Evolutionary conservation across 1,140 invertebrate species (phyloP), one percentile per base, ranked within the genome.

Genomic region (Idris sp.): DNA sequence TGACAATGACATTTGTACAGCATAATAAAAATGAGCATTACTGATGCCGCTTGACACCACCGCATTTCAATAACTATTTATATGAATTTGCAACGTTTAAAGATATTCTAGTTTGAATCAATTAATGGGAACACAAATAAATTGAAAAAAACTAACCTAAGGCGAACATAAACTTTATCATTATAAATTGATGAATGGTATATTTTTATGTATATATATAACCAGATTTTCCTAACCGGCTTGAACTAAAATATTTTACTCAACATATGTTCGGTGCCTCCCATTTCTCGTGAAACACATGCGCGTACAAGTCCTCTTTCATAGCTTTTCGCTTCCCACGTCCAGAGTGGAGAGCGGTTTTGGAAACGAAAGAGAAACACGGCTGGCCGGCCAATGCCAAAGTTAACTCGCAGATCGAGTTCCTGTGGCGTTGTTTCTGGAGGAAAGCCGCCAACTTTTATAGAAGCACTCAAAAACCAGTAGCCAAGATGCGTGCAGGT

Each of bases 201-300:
- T n/a, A n/a, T n/a, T n/a, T n/a, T n/a, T n/a, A n/a, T n/a, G n/a
- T n/a, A n/a, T n/a, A n/a, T n/a, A n/a, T n/a, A n/a, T n/a, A n/a
- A n/a, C n/a, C n/a, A 35, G 30, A 58, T 68, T 76, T 65, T 76
- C 64, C 56, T 25, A 8, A 10, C 40, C 13, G 15, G 28, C 10
- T 54, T 16, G 26, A 19, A 62, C 61, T 49, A 38, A 67, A 72
- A 54, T 76, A 67, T 77, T 48, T 46, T 76, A 28, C 38, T 36
- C 46, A 59, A 74, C 74, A 79, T 71, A 79, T 76, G 74, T 73
- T 38, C 58, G 54, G 65, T 53, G 74, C 79, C 68, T 72, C 72
- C 74, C 69, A 71, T 76, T 78, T 74, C 76, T 74, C 68, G 43
- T 59, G 58, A 49, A 76, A 77, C 79, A 80, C 75, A 77, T 77